Conservation (phyloP, 2,797 vertebrate genomes). For the Typhlichthys subterraneus region DNA sequence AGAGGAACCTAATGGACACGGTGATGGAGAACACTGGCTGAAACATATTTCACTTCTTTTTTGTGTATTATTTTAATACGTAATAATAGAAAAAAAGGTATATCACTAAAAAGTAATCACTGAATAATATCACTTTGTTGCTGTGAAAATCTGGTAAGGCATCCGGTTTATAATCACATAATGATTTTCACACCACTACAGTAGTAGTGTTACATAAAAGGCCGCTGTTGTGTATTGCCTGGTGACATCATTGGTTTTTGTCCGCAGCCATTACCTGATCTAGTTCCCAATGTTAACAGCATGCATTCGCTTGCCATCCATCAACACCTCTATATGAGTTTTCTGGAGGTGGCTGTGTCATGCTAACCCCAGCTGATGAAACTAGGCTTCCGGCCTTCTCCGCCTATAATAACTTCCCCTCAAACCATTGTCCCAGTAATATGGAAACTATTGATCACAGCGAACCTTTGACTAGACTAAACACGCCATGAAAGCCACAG, state of each 20-base stretch:
- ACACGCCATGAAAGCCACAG: neutral
- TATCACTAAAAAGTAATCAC: too few species aligned
- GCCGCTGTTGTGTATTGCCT: neutral
- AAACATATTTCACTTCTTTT: neutral
- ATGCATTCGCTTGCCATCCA: neutral
- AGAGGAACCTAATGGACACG: slow-evolving; percentile 84
- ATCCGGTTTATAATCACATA: neutral
- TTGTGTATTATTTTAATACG: neutral
- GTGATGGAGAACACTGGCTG: neutral
- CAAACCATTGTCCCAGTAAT: neutral
- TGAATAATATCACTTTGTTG: too few species aligned
- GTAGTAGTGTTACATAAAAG: neutral
- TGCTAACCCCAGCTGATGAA: slow-evolving; percentile 6
- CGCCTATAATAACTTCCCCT: slow-evolving; percentile 6
- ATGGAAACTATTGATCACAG: neutral
- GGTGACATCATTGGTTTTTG: slow-evolving; percentile 9
- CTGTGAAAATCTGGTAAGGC: neutral
- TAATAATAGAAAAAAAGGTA: too few species aligned
- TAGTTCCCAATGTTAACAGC: neutral
- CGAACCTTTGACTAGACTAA: neutral
- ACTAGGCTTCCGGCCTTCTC: neutral
- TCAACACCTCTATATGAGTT: slow-evolving; percentile 6
- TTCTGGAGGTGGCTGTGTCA: slow-evolving; percentile 11
- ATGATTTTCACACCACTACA: neutral
- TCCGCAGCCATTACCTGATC: slow-evolving; percentile 6